Conservation (phyloP, 1,140 invertebrate genomes). For the Ganaspis sp. region DNA sequence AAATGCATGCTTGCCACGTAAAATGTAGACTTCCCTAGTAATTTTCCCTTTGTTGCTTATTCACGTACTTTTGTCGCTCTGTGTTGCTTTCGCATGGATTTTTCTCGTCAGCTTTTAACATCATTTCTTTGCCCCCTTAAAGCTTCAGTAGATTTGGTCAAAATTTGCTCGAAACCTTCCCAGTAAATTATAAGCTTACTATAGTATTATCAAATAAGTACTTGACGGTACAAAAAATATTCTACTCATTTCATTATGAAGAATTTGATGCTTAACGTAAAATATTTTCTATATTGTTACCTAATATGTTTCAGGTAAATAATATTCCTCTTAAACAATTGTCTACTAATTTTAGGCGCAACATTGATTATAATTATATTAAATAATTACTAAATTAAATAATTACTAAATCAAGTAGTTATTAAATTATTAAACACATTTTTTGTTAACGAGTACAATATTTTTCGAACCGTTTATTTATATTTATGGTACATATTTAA, state of each 20-base stretch:
- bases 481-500: too few species aligned
- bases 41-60: constrained; percentile 37
- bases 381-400: too few species aligned
- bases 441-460: too few species aligned
- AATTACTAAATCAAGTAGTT: too few species aligned
- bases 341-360: too few species aligned
- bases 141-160: constrained; percentile 10
- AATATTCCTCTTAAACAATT: too few species aligned
- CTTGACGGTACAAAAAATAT: background rate
- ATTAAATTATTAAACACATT: too few species aligned
- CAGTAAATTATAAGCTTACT: background rate
- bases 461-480: too few species aligned
- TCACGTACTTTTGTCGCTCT: constrained; percentile 44
- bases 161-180: constrained; percentile 16
- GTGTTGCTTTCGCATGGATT: constrained; percentile 52
- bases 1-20: constrained; percentile 60
- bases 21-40: constrained; percentile 33
- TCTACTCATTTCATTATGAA: background rate
- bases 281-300: too few species aligned
- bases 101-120: constrained; percentile 24
- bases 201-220: background rate
- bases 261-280: too few species aligned
- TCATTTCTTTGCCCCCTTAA: constrained; percentile 7
- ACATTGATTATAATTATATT: too few species aligned
- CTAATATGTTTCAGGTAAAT: too few species aligned